Base-by-base conservation (phyloP, 2,113 vertebrate species). In the Phoxinus phoxinus region DNA sequence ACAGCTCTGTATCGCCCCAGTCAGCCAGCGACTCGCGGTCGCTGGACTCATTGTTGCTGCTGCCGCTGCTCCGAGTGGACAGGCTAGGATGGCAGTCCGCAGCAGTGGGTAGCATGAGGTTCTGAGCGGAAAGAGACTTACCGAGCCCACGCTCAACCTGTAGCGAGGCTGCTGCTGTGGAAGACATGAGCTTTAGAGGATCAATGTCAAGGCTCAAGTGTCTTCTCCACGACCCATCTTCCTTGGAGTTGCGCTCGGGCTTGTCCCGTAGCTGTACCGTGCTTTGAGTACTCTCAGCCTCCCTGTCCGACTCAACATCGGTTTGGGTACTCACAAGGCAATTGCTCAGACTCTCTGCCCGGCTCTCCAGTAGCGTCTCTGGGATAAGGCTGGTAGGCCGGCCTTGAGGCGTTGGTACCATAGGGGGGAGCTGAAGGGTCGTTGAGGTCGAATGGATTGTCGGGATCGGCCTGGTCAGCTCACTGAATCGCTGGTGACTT, bases 71-170 rank as follows among this genome's bases (percentile, higher is more conserved):
- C 86, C 89, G 93, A 90, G 92, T 95, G 88, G 96, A 94, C 82
- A 96, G 91, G 86, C 95, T 93, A 51, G 95, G 90, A 89, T 94
- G 95, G 91, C 94, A 95, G 93, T 95, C 96, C 86, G 94, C 95
- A 51, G 94, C 92, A 21, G 85, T 81, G 46, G 96, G 94, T 75
- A 95, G 96, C 91, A 96, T 96, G 89, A 99, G 95, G 90, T 97
- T 97, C 92, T 99, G 97, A 86, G 95, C 96, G 23, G 98, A 99
- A 88, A 96, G 92, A 78, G 97, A 98, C 90, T 98, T 98, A 72
- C 96, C 97, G 17, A 97, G 94, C 87, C 94, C 92, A 89, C 94
- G 79, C 48, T 69, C 86, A 86, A 91, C 91, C 90, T 88, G 92
- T 89, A 83, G 91, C 61, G 46, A 89, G 53, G 9, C 30, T 71